These are phyloP conservation scores for Philaethria dido DNA, from an alignment of 2,888 invertebrate genomes.

Conservation along the genomic window DNA sequence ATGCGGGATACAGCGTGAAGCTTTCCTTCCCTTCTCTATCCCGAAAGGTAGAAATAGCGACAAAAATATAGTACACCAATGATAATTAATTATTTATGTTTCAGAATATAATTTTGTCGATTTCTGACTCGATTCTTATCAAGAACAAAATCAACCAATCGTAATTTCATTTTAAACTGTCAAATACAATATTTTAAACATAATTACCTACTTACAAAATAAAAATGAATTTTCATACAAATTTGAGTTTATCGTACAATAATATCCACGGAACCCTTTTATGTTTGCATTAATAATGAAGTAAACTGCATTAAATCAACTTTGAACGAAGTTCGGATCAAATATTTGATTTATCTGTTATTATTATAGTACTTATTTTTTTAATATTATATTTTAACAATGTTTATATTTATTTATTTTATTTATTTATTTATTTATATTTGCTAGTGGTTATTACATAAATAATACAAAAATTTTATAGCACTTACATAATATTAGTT, in stretches of 20 bases:
- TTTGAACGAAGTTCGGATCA: slow-evolving; percentile 10
- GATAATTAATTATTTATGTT: too few species aligned
- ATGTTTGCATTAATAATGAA: slow-evolving; percentile 30
- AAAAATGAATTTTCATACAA: background rate
- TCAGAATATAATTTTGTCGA: too few species aligned
- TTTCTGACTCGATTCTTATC: too few species aligned
- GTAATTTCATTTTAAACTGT: background rate
- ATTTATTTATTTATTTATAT: background rate
- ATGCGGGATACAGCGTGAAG: too few species aligned
- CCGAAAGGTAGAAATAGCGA: too few species aligned
- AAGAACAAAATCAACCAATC: background rate
- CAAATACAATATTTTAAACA: background rate
- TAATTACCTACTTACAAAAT: background rate
- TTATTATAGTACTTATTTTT: slow-evolving; percentile 7
- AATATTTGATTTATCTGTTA: slow-evolving; percentile 16
- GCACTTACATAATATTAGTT: too few species aligned
- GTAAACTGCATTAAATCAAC: slow-evolving; percentile 31
- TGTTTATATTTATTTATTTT: background rate
- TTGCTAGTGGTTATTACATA: too few species aligned
- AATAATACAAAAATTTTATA: too few species aligned
- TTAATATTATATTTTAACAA: slow-evolving; percentile 7
- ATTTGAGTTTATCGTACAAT: slow-evolving; percentile 21
- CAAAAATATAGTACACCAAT: too few species aligned
- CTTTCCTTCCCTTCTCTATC: too few species aligned
- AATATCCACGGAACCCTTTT: slow-evolving; percentile 24